phyloP scores from a whole-genome alignment of 1,140 invertebrate genomes.

The Caenorhabditis tropicalis region DNA sequence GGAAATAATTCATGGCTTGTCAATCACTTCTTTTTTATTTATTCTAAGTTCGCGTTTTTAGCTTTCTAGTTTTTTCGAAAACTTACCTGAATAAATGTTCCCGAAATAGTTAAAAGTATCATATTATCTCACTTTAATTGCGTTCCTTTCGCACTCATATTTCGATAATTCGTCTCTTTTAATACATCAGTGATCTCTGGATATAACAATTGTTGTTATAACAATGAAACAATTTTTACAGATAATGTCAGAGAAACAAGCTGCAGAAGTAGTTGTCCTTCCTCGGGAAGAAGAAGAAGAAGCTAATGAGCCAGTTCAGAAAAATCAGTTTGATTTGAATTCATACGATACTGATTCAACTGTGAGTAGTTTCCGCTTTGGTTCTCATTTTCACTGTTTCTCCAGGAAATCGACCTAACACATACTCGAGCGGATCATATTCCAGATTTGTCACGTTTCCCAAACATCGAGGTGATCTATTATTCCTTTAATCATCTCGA shows the following conservation, averaged over 20 bases:
- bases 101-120: too few species aligned
- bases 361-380: neutral
- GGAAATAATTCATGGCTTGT: conserved; percentile 46
- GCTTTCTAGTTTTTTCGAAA: neutral
- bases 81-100: too few species aligned
- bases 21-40: neutral
- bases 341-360: conserved; percentile 4
- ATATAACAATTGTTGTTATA: too few species aligned
- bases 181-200: too few species aligned
- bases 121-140: neutral
- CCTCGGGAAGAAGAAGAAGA: neutral
- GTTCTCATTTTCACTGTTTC: too few species aligned
- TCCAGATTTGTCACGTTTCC: conserved; percentile 43
- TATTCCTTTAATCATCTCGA: too few species aligned
- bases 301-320: conserved; percentile 1
- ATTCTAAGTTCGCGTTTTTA: neutral
- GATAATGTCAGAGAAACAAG: conserved; percentile 1
- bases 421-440: conserved; percentile 49
- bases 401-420: conserved; percentile 52
- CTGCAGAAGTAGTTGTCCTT: neutral
- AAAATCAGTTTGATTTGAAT: conserved; percentile 45
- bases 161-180: too few species aligned
- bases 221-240: neutral
- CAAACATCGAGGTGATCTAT: conserved; percentile 25
- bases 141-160: neutral